Percentiles rank a stretch among this genome's conserved stretches.
These are phyloP conservation scores for Pygoscelis antarcticus DNA, from an alignment of 2,113 vertebrate species.

Conservation along the genomic window DNA sequence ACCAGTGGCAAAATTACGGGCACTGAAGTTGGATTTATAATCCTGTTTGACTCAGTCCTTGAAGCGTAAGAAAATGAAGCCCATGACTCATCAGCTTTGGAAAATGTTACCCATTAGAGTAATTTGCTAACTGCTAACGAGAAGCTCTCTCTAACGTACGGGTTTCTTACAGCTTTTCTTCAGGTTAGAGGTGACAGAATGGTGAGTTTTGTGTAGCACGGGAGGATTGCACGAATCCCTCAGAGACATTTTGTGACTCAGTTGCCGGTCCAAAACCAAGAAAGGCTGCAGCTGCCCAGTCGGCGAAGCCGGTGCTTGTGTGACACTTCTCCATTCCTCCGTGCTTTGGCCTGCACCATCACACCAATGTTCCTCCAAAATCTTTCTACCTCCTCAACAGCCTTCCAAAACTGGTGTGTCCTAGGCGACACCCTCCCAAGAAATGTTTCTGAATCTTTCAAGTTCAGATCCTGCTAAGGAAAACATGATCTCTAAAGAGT, in stretches of 20 bases:
- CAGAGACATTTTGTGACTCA: not conserved
- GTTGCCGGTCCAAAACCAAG: not conserved
- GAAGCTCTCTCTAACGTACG: not conserved
- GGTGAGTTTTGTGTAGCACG: not conserved
- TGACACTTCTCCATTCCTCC: not conserved
- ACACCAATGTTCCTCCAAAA: not conserved
- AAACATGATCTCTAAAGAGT: not conserved
- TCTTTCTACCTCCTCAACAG: not conserved
- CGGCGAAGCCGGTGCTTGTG: rapidly evolving
- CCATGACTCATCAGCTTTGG: not conserved
- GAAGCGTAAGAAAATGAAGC: rapidly evolving
- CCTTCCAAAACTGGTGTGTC: not conserved
- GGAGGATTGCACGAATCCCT: not conserved
- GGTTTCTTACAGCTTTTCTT: not conserved
- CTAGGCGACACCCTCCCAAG: not conserved
- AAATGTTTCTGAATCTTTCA: not conserved
- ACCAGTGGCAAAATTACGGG: not conserved
- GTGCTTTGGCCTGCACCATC: not conserved
- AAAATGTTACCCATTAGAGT: not conserved
- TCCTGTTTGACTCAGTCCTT: not conserved
- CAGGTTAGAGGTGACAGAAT: not conserved
- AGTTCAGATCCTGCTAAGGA: not conserved
- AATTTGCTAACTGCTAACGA: not conserved
- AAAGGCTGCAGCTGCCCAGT: no score
- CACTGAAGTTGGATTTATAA: not conserved